These are phyloP conservation scores for Papilio gigon DNA, from an alignment of 2,888 invertebrate species.

Conservation along the genomic window DNA sequence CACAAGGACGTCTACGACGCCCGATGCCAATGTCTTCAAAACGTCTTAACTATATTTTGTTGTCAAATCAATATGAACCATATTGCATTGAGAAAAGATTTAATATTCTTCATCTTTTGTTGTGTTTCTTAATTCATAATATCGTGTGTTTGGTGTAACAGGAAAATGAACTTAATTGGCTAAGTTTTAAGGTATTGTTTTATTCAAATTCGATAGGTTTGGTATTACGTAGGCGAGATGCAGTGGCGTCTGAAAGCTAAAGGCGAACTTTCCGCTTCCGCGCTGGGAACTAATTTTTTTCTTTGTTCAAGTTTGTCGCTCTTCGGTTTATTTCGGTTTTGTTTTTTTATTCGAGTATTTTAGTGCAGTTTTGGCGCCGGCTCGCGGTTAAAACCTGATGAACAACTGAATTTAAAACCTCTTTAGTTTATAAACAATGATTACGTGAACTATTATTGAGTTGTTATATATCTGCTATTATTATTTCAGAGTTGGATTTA, in stretches of 20 bases:
- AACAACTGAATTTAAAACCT: conserved; percentile 45
- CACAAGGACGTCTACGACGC: conserved; percentile 37
- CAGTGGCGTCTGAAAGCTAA: conserved; percentile 71
- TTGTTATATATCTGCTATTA: too few relatives aligned
- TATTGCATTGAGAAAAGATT: conserved; percentile 23
- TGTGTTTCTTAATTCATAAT: conserved; percentile 23
- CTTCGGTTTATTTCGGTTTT: conserved; percentile 43
- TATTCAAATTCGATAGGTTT: conserved; percentile 19
- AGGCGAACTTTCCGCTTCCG: conserved; percentile 67
- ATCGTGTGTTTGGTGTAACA: conserved; percentile 2
- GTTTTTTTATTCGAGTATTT: conserved; percentile 55
- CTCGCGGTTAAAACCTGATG: conserved; percentile 43
- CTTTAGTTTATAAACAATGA: too few relatives aligned
- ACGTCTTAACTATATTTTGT: conserved; percentile 14
- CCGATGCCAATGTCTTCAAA: neutral
- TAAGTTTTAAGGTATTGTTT: conserved; percentile 34
- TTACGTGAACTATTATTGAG: too few relatives aligned
- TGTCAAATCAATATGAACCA: conserved; percentile 2
- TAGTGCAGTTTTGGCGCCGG: conserved; percentile 53
- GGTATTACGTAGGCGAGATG: conserved; percentile 52
- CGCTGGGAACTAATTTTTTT: conserved; percentile 60
- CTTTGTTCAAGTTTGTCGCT: conserved; percentile 58
- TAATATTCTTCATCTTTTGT: neutral
- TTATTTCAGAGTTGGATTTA: too few relatives aligned
- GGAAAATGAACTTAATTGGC: conserved; percentile 30